phyloP scores from a whole-genome alignment of 2,113 vertebrate species.

The Odocoileus virginianus region DNA sequence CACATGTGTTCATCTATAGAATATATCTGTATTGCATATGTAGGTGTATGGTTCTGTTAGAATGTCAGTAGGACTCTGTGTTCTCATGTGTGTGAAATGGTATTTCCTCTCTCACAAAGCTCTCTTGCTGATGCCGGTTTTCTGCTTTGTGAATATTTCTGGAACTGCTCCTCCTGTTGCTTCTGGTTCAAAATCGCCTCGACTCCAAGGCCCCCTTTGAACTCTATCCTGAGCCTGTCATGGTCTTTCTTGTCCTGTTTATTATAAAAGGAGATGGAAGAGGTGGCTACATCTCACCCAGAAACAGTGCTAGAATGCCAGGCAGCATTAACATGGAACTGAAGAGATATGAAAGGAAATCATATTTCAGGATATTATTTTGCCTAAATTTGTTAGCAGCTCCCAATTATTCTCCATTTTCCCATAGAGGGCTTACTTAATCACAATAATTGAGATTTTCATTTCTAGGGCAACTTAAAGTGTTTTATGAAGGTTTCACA shows the following conservation, averaged over 20 bases:
- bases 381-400: conserved; percentile 24
- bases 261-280: not conserved
- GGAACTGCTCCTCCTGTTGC: not conserved
- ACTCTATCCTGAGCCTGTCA: not conserved
- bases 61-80: not conserved
- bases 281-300: not conserved
- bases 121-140: not conserved
- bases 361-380: not conserved
- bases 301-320: not conserved
- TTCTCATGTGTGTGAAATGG: not conserved
- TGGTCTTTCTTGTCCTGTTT: not conserved
- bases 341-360: not conserved
- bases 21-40: not conserved
- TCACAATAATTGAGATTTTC: conserved; percentile 51
- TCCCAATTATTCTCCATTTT: conserved; percentile 40
- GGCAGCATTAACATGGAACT: not conserved
- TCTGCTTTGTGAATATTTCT: not conserved
- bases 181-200: not conserved
- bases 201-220: not conserved
- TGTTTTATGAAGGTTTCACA: conserved; percentile 39
- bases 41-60: not conserved
- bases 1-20: not conserved
- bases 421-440: conserved; percentile 34
- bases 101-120: not conserved
- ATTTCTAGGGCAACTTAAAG: conserved; percentile 49